Evolutionary conservation across 2,797 vertebrate genomes (phyloP).

Genomic region (Sebastes ruberrimus): DNA sequence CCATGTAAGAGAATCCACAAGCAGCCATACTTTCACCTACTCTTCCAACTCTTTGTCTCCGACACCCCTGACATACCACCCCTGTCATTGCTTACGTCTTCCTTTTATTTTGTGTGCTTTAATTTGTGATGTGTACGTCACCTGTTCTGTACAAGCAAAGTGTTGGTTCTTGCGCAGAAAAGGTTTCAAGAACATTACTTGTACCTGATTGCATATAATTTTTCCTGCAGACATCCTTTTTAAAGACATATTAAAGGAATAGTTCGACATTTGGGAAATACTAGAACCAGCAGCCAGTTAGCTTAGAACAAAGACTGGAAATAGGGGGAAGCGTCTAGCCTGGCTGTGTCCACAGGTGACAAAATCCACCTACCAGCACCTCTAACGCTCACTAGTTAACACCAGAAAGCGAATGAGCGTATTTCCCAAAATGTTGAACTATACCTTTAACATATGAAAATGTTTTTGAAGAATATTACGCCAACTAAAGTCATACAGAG

Average conservation of each 20-base stretch:
- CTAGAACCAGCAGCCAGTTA: neutral
- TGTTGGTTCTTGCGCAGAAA: conserved; percentile 9
- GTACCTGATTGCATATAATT: neutral
- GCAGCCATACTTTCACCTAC: conserved; percentile 57
- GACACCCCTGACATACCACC: conserved; percentile 52
- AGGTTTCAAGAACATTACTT: neutral
- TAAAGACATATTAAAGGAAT: neutral
- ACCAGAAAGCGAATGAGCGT: neutral
- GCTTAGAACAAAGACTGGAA: neutral
- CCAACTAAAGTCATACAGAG: neutral
- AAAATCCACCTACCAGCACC: neutral
- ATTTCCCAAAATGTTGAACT: neutral
- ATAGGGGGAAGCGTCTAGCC: neutral
- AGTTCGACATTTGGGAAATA: neutral
- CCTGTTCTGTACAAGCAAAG: neutral
- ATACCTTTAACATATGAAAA: neutral
- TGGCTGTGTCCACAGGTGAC: neutral
- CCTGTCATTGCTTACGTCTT: conserved; percentile 67
- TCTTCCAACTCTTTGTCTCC: conserved; percentile 45
- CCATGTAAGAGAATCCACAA: conserved; percentile 90
- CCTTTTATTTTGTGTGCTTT: conserved; percentile 55
- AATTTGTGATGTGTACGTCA: conserved; percentile 29
- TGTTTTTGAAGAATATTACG: neutral
- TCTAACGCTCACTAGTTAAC: neutral
- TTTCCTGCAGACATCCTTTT: neutral